Evolutionary conservation across 2,113 vertebrate genomes (phyloP).

Genomic region (Todiramphus chloris): DNA sequence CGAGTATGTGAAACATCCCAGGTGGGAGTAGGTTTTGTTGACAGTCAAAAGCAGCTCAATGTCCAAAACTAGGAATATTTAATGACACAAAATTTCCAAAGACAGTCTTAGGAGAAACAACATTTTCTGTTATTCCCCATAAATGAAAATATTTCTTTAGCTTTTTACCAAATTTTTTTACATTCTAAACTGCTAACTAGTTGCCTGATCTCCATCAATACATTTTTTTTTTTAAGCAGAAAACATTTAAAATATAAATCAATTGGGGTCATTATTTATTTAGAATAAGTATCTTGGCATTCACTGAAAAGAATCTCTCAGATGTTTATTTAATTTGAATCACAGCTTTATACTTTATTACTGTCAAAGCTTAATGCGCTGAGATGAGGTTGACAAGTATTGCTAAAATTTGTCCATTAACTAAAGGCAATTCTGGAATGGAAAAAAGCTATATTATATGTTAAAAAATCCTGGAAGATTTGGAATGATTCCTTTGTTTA

Average conservation of each 20-base stretch:
- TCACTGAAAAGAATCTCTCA: neutral
- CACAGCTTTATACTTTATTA: neutral
- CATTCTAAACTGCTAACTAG: neutral
- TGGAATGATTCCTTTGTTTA: neutral
- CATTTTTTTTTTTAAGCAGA: neutral
- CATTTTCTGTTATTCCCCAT: neutral
- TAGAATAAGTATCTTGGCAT: neutral
- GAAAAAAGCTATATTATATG: neutral
- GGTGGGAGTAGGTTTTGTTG: neutral
- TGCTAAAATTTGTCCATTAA: neutral
- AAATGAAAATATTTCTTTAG: neutral
- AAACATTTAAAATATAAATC: slow-evolving; percentile 1
- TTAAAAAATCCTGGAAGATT: neutral
- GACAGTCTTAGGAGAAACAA: neutral
- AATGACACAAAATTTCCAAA: neutral
- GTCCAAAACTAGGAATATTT: neutral
- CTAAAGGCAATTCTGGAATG: neutral
- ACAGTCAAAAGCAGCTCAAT: neutral
- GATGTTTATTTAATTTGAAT: neutral
- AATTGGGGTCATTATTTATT: neutral
- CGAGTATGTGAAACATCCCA: neutral
- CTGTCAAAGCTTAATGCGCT: neutral
- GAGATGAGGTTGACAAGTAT: neutral
- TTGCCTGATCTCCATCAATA: neutral
- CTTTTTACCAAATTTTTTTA: neutral